Percentiles rank a stretch among this genome's conserved stretches.
Evolutionary conservation across 1,140 invertebrate species (phyloP).

Genomic region (Sycophila sp.): DNA sequence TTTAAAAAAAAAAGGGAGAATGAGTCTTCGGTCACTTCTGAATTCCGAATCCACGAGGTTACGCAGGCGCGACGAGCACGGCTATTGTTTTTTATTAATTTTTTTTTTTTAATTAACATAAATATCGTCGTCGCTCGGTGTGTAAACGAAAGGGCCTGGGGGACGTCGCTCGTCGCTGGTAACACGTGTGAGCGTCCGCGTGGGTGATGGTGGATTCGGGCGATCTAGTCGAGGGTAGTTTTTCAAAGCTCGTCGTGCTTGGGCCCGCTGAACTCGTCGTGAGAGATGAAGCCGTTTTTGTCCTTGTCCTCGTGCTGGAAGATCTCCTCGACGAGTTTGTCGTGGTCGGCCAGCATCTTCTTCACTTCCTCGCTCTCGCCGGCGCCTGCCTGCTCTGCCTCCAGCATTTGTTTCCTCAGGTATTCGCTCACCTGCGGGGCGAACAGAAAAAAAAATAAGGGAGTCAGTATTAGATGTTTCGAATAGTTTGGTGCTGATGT

Average conservation of each 20-base stretch:
- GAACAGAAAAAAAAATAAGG: neutral
- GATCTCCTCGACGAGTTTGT: conserved; percentile 94
- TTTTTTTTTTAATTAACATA: neutral
- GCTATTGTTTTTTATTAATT: no score
- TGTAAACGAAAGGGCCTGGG: neutral
- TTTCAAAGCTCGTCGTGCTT: conserved; percentile 94
- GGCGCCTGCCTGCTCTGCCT: conserved; percentile 72
- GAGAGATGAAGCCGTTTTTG: conserved; percentile 94
- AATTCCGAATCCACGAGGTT: neutral
- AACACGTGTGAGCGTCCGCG: neutral
- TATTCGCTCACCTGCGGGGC: conserved; percentile 88
- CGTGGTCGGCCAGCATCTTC: conserved; percentile 88
- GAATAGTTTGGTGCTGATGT: neutral
- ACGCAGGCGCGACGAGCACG: no score
- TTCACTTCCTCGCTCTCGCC: conserved; percentile 80
- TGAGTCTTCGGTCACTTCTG: neutral
- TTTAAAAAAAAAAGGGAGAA: neutral
- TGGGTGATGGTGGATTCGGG: neutral
- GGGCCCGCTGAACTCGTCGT: conserved; percentile 95
- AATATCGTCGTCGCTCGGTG: neutral
- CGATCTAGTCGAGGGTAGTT: conserved; percentile 30
- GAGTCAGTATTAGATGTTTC: neutral
- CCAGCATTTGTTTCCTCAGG: conserved; percentile 89
- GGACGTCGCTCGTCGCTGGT: neutral
- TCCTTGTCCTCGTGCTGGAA: conserved; percentile 97